Base-by-base conservation (phyloP, 92 coral and sea anemone genomes). In the Desmophyllum pertusum region DNA sequence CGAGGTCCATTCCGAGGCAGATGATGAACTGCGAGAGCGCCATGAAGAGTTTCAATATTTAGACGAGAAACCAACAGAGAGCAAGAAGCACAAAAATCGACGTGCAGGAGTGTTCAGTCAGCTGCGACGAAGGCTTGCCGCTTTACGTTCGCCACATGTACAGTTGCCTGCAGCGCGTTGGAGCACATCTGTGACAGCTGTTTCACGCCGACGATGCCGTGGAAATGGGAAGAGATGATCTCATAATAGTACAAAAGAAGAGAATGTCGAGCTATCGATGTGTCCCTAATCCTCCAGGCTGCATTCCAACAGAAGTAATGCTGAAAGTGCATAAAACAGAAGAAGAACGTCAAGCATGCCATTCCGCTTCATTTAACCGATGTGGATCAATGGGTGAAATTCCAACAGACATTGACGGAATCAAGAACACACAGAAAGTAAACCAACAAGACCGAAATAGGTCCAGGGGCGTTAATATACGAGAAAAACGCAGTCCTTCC, bases 221-320 rank as follows among this genome's bases (percentile, higher is more conserved):
- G 45, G 65, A 75, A 35, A 35, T 6, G 25, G 62, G 33, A 33
- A 21, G 23, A 36, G 19, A 17, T 38, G 46, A 33, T 36, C 13
- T 52, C 29, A 52, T 37, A 9, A 37, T 53, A 10, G 4, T 4
- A 18, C 80, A 21, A 10, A 35, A 15, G 31, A 31, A 51, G 14
- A 52, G 80, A 53, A 36, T 5, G 80, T 67, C 48, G 2, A 5
- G 2, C 13, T 75, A 75, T 37, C 80, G 33, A 9, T 75, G 66
- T 8, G 67, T 75, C 15, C 31, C 80, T 21, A 4, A 25, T 1
- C 80, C 80, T 51, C 80, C 80, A 18, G 80, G 80, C 45, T 31
- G 65, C 39, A 31, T 75, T 75, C 79, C 79, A 50, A 6, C 65
- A 10, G 79, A 75, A 23, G 43, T 51, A 0, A 19, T 51, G 65